Evolutionary conservation across 2,888 invertebrate species (phyloP), one percentile per base, ranked within the genome.

Genomic region (Quadriops clusia): DNA sequence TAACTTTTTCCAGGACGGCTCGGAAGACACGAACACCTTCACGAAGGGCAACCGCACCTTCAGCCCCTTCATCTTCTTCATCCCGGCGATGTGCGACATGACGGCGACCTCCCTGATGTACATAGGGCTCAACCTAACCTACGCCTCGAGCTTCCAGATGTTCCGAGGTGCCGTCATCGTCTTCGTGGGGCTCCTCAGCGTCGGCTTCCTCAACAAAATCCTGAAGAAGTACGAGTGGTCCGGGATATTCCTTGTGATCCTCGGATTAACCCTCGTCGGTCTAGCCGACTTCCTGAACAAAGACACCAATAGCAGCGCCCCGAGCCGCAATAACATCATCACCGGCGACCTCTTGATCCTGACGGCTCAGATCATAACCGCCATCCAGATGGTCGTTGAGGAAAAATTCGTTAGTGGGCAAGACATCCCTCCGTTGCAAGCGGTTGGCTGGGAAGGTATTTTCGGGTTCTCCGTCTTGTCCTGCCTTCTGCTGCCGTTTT

Each of bases 131-230:
- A 90, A 78, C 46, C 64, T 95, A 55, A 95, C 95, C 0, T 89
- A 82, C 53, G 85, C 87, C 1, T 87, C 90, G 43, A 91, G 90
- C 53, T 95, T 91, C 60, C 94, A 94, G 67, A 94, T 95, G 91
- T 75, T 95, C 46, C 68, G 93, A 64, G 78, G 84, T 28, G 76
- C 87, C 30, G 80, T 89, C 5, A 85, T 94, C 33, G 69, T 93
- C 14, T 94, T 93, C 58, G 86, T 89, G 15, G 91, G 85, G 1
- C 58, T 93, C 3, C 67, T 93, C 5, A 87, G 89, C n/a, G 77
- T 81, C 34, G 77, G 75, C 5, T 86, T 87, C 56, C 65, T 91
- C 16, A 67, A 78, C 12, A 66, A 78, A 30, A 62, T 65, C 15
- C 62, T 89, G 24, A 67, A 68, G 16, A 54, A 53, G 22, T 67